Conservation (phyloP, 2,797 vertebrate genomes). For the Scolopax bukidnonensis region DNA sequence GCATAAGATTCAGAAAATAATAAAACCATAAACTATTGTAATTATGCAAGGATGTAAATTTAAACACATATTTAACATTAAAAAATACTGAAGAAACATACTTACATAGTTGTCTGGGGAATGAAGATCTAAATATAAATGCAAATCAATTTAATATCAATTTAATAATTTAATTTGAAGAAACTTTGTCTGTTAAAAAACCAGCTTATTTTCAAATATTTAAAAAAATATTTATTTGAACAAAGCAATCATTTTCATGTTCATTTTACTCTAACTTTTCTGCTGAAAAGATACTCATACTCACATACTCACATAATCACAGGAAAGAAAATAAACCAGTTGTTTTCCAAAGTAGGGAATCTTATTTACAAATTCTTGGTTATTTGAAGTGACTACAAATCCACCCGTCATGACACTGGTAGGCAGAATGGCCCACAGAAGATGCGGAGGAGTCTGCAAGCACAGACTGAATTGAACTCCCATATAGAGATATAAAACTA, state of each 20-base stretch:
- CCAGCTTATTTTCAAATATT: background rate
- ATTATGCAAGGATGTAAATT: background rate
- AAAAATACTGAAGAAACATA: background rate
- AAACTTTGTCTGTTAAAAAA: background rate
- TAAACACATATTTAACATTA: background rate
- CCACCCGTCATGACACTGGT: background rate
- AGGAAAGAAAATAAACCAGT: background rate
- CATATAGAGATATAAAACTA: background rate
- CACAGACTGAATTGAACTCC: background rate
- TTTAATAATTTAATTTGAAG: too few relatives aligned
- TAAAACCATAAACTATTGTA: background rate
- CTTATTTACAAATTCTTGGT: background rate
- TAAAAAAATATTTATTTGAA: background rate
- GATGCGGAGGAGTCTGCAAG: background rate
- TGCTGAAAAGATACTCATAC: background rate
- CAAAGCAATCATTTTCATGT: background rate
- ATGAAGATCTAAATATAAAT: background rate
- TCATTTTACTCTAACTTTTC: background rate
- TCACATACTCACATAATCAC: background rate
- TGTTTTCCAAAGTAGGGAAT: background rate
- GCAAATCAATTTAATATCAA: background rate
- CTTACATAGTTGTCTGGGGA: background rate
- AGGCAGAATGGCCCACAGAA: fast-evolving
- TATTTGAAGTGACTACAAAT: background rate
- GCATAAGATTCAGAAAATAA: background rate